Conservation (phyloP, 92 coral and sea anemone genomes). For the Scolanthus callimorphus region DNA sequence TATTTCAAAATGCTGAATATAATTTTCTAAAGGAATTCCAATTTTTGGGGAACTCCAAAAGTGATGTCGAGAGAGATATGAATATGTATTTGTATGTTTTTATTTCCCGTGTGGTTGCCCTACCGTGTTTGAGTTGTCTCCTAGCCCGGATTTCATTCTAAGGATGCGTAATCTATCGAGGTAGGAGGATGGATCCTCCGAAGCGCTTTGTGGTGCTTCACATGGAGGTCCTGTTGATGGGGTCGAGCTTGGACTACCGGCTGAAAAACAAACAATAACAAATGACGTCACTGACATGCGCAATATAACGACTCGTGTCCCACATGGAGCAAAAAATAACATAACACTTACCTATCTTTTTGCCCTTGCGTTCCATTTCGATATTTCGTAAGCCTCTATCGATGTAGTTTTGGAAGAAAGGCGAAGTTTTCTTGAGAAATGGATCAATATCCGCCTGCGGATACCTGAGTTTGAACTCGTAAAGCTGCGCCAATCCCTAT, state of each 20-base stretch:
- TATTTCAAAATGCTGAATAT: no score
- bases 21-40: no score
- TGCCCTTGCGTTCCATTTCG: constrained; percentile 84
- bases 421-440: constrained; percentile 88
- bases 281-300: no score
- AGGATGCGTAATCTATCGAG: constrained; percentile 78
- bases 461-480: constrained; percentile 78
- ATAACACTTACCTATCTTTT: constrained; percentile 9
- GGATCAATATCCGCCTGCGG: constrained; percentile 95
- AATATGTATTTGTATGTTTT: no score
- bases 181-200: constrained; percentile 79
- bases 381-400: constrained; percentile 89
- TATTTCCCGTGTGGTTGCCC: no score
- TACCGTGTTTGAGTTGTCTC: constrained; percentile 47
- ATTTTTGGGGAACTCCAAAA: no score
- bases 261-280: no score
- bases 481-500: constrained; percentile 85
- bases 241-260: no score
- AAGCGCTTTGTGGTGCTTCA: not conserved
- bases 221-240: no score
- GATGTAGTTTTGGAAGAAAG: constrained; percentile 91
- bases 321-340: no score
- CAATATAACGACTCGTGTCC: no score
- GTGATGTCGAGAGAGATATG: no score
- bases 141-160: constrained; percentile 84